Evolutionary conservation across 2,888 invertebrate species (phyloP).

Genomic region (Oxyteleia sp.): DNA sequence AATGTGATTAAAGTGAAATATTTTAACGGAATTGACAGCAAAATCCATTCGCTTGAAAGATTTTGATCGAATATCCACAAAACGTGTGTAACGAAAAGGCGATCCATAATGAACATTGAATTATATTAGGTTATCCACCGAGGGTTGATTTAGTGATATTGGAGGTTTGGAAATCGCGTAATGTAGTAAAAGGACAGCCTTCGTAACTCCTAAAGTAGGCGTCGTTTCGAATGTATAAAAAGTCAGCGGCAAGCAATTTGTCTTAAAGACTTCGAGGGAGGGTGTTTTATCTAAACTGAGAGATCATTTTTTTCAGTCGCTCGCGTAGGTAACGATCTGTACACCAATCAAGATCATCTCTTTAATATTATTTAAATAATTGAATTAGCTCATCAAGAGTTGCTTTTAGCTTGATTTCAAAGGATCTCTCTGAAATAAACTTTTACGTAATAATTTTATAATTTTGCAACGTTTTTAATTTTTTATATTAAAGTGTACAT

Average conservation of each 20-base stretch:
- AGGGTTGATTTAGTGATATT: constrained; percentile 55
- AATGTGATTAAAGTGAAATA: too few species aligned
- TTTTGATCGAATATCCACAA: too few species aligned
- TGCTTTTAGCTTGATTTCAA: constrained; percentile 21
- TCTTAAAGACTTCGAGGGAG: constrained; percentile 31
- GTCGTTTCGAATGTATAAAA: constrained; percentile 43
- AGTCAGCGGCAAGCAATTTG: constrained; percentile 47
- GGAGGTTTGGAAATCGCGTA: constrained; percentile 45
- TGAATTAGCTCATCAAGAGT: constrained; percentile 3
- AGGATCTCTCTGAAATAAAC: not conserved
- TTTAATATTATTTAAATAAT: constrained; percentile 30
- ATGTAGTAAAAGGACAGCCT: constrained; percentile 33
- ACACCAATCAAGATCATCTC: constrained; percentile 44
- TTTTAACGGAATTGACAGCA: too few species aligned
- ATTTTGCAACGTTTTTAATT: too few species aligned
- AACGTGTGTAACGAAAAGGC: not conserved
- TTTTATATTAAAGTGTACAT: too few species aligned
- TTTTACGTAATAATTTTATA: too few species aligned
- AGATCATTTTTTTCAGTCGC: constrained; percentile 33
- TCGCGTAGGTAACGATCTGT: constrained; percentile 46
- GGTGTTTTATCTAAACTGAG: constrained; percentile 53
- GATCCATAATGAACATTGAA: constrained; percentile 23
- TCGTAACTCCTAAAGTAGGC: constrained; percentile 38
- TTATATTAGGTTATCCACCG: constrained; percentile 46
- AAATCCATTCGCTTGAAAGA: too few species aligned